Evolutionary conservation across 2,888 invertebrate genomes (phyloP).

Genomic region (Spodoptera exigua): DNA sequence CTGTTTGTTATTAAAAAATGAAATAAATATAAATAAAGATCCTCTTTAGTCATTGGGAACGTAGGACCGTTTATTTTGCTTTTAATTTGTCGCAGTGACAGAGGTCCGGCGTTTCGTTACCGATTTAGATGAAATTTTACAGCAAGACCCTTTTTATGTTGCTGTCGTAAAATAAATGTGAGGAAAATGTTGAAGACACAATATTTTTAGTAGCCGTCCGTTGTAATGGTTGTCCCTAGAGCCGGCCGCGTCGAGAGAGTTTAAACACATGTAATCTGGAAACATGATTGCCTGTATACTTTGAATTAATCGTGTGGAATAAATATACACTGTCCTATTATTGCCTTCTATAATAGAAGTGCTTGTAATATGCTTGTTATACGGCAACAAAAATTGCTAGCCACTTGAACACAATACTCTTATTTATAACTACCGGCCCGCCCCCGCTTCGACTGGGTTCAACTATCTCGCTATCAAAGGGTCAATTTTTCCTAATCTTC

Average conservation of each 20-base stretch:
- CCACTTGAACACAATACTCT: no score
- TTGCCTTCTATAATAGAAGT: no score
- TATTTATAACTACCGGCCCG: no score
- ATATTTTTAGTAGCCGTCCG: conserved; percentile 46
- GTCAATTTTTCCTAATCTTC: no score
- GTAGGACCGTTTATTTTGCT: conserved; percentile 25
- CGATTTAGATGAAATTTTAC: conserved; percentile 55
- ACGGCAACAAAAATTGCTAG: no score
- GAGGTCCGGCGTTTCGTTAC: conserved; percentile 21
- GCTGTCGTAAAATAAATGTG: conserved; percentile 53
- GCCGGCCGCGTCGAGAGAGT: conserved; percentile 29
- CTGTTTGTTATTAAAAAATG: conserved; percentile 23
- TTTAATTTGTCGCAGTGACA: conserved; percentile 30
- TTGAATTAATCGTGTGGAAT: conserved; percentile 18
- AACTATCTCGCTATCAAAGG: no score
- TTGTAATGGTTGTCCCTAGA: conserved; percentile 14
- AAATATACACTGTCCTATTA: conserved; percentile 10
- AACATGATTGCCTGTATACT: conserved; percentile 16
- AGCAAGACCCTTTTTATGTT: conserved; percentile 48
- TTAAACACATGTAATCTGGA: conserved; percentile 33
- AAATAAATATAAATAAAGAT: conserved; percentile 24
- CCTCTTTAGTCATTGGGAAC: neutral
- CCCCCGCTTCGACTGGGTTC: no score
- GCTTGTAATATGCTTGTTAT: no score
- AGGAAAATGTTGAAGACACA: conserved; percentile 41